Conservation (phyloP, 1,140 invertebrate genomes). For the Acromyrmex heyeri region DNA sequence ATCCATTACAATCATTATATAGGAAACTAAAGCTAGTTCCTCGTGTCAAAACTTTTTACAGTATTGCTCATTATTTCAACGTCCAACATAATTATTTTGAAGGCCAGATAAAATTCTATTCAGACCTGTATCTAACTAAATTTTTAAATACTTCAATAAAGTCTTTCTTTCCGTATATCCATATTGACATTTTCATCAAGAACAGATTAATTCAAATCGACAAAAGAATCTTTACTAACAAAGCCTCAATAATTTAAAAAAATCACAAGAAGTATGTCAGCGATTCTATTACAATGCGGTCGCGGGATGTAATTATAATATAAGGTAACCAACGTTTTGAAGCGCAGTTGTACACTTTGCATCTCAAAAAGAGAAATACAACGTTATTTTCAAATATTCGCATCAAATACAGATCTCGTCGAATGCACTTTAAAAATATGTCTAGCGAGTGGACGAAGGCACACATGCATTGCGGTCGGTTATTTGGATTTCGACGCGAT, state of each 20-base stretch:
- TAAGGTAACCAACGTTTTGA: neutral
- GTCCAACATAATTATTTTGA: too few species aligned
- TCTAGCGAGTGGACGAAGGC: conserved; percentile 31
- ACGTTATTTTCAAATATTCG: conserved; percentile 29
- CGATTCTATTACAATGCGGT: neutral
- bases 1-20: too few species aligned
- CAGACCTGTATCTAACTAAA: too few species aligned
- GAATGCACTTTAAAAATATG: conserved; percentile 55
- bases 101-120: too few species aligned
- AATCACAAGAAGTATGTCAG: neutral
- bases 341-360: neutral
- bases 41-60: too few species aligned
- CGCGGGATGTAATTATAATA: neutral
- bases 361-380: neutral
- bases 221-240: neutral
- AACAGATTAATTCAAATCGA: neutral
- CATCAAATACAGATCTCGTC: conserved; percentile 26
- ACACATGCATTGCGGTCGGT: conserved; percentile 39
- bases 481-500: conserved; percentile 50
- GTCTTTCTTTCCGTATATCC: neutral
- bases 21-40: too few species aligned
- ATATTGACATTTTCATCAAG: neutral
- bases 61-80: too few species aligned
- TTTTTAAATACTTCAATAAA: too few species aligned
- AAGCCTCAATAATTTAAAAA: neutral